Evolutionary conservation across 2,113 vertebrate genomes (phyloP), one percentile per base, ranked within the genome.

Genomic region (Dascyllus trimaculatus): DNA sequence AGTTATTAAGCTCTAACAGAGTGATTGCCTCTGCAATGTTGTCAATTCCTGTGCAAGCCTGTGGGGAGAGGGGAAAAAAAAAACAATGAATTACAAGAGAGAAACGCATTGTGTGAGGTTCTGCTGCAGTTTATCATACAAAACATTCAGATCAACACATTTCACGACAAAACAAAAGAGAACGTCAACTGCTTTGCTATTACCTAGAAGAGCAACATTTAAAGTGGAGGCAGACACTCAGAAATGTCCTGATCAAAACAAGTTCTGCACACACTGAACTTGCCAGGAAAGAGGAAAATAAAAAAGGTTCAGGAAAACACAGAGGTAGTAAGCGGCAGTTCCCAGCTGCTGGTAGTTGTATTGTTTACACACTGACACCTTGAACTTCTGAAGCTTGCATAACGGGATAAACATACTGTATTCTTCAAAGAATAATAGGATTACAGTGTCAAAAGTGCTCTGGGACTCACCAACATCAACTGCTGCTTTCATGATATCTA

Each of bases 1-100:
- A 99, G 94, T 99, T 99, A 95, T 99, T 99, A 92, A 98, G 97
- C 92, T 99, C 98, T 91, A 99, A 96, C 90, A 99, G 93, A 49
- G 98, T 97, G 94, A 99, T 99, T 93, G 98, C 98, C 94, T 99
- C 98, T 88, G 98, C 98, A 85, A 99, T 99, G 94, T 99, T 99
- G 96, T 99, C 98, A 93, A 99, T 99, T 90, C 98, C 98, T 85
- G 98, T 99, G 95, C 98, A 99, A 40, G 98, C 97, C 98, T 99
- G 70, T 68, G 90, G 90, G 88, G 49, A 81, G 24, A 65, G 59
- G 72, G n/a, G n/a, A n/a, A n/a, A 57, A 81, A 54, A 29, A 78
- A 14, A 35, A 46, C 22, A 65, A 4, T 5, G 0, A 52, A 70
- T 80, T 64, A 85, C 3, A 66, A 60, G 77, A 66, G 60, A 45